Evolutionary conservation across 2,113 vertebrate genomes (phyloP).

Genomic region (Leptocoma aspasia): DNA sequence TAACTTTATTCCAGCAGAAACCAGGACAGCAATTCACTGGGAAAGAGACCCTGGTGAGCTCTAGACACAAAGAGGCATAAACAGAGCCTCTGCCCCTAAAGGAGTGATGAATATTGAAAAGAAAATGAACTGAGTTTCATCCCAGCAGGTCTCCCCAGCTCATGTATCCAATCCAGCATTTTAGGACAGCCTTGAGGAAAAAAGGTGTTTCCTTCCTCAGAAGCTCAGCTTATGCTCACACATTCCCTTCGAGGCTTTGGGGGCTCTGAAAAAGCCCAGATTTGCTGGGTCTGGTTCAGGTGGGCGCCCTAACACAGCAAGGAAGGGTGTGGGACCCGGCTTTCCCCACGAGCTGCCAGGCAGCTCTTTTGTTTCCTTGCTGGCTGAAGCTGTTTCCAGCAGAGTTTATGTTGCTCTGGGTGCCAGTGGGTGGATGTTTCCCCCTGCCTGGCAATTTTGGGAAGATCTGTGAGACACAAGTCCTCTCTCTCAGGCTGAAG

Average conservation of each 20-base stretch:
- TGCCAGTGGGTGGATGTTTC: background rate
- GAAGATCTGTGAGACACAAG: slow-evolving; percentile 56
- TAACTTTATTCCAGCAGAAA: background rate
- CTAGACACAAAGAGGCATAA: background rate
- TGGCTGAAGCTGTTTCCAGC: background rate
- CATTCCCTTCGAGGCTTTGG: background rate
- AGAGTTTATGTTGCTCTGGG: background rate
- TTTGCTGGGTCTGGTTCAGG: background rate
- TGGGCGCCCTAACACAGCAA: background rate
- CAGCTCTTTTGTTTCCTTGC: background rate
- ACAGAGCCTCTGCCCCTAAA: background rate
- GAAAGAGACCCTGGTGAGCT: background rate
- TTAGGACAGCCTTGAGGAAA: background rate
- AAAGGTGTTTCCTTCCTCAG: rapidly evolving
- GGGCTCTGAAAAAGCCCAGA: background rate
- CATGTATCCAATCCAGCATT: background rate
- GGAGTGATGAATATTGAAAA: background rate
- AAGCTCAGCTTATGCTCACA: background rate
- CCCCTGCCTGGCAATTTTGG: background rate
- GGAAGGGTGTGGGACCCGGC: background rate
- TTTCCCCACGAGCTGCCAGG: background rate
- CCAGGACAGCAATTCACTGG: background rate
- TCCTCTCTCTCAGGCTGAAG: slow-evolving; percentile 52
- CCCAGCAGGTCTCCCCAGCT: background rate
- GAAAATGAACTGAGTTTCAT: background rate